Evolutionary conservation across 30 jellyfish, hydroid and myxozoan species (phyloP), one percentile per base, ranked within the genome.

Genomic region (Hydractinia echinata): DNA sequence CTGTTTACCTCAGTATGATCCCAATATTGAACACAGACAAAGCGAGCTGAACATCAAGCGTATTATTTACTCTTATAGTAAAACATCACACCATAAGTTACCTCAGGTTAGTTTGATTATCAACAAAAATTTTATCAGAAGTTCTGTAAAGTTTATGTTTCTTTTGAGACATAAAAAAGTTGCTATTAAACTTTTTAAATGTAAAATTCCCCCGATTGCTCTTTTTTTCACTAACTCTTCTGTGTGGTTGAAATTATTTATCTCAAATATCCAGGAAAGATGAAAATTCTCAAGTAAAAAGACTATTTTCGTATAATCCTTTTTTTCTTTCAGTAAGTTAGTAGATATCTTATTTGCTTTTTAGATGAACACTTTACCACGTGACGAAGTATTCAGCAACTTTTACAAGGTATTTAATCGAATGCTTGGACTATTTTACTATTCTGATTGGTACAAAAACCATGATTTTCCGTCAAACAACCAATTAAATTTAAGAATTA

Each of bases 321-420:
- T 14, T 13, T 60, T 60, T 16, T 60, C 16, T 60, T 68, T 10
- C 30, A 58, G 44, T 30, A 30, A 30, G 44, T 30, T 30, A 30
- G 44, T 58, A 13, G 19, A 58, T 58, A 52, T 71, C 39, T 78
- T 53, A n/a, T 61, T 51, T 74, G 18, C 53, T n/a, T 86, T 86
- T n/a, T 64, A 92, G 98, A 73, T 92, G 20, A 84, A 89, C 15
- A 79, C 62, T 71, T 81, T 92, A 11, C 98, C 98, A 18, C 88
- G 89, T 39, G 98, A 92, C 52, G 98, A 86, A 76, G 84, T 81
- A 11, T 92, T 82, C 81, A 86, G 96, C 85, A 92, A 87, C 66
- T 84, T 79, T 56, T 87, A 82, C 82, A 92, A 92, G 98, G 98
- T 92, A 50, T 52, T n/a, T n/a, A n/a, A n/a, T n/a, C n/a, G n/a